Evolutionary conservation across 1,140 invertebrate genomes (phyloP).

Genomic region (Epicauta chinensis): DNA sequence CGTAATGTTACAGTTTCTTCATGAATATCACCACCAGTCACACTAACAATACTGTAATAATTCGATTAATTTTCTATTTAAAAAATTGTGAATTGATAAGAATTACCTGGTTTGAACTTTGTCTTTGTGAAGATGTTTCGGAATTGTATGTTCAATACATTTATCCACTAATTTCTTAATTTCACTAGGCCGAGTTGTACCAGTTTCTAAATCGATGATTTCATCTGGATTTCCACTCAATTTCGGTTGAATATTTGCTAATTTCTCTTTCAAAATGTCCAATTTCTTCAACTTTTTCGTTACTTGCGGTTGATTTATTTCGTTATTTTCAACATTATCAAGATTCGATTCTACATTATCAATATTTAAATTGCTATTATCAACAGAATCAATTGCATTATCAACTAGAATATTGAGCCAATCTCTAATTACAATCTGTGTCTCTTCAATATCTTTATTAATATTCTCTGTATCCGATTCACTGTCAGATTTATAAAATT

Average conservation of each 20-base stretch:
- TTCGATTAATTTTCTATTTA: constrained; percentile 12
- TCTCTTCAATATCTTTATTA: constrained; percentile 1
- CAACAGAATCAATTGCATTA: constrained; percentile 3
- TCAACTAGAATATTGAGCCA: constrained; percentile 6
- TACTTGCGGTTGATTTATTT: not conserved
- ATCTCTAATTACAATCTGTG: not conserved
- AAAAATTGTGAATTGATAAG: not conserved
- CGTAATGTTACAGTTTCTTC: constrained; percentile 43
- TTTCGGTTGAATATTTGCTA: constrained; percentile 43
- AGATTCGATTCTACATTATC: no score
- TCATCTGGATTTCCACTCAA: constrained; percentile 51
- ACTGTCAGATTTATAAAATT: constrained; percentile 54
- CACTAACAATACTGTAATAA: constrained; percentile 37
- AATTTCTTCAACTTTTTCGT: not conserved
- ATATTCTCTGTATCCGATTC: constrained; percentile 37
- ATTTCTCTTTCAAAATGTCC: no score
- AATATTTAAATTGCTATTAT: not conserved
- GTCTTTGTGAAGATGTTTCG: constrained; percentile 45
- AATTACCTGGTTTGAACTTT: constrained; percentile 43
- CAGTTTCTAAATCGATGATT: constrained; percentile 52
- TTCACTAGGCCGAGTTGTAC: constrained; percentile 44
- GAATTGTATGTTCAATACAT: constrained; percentile 52
- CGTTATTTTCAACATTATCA: not conserved
- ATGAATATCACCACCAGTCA: constrained; percentile 41
- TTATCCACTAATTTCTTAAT: constrained; percentile 54